These are phyloP conservation scores for Dascillus cervinus DNA, from an alignment of 2,888 invertebrate genomes.

Conservation along the genomic window DNA sequence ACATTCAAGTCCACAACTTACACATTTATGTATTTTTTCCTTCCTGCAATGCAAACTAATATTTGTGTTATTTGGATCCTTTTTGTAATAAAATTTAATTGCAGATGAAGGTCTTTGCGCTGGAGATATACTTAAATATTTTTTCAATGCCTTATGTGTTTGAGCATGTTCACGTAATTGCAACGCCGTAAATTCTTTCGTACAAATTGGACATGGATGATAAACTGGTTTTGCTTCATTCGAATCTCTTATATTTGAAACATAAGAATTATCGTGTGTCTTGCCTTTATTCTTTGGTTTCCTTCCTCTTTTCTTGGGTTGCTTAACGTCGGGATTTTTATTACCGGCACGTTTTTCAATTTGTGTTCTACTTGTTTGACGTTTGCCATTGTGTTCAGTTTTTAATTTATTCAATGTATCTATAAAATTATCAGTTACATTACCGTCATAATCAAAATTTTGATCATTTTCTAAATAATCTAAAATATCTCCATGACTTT, in stretches of 20 bases:
- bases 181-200: conserved; percentile 24
- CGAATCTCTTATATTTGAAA: conserved; percentile 3
- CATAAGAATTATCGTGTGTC: conserved; percentile 1
- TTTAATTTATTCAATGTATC: conserved; percentile 11
- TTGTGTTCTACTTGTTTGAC: conserved; percentile 14
- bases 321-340: conserved; percentile 4
- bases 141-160: conserved; percentile 28
- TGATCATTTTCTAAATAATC: conserved; percentile 10
- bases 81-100: conserved; percentile 14
- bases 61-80: conserved; percentile 4
- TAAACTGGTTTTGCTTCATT: conserved; percentile 6
- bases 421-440: conserved; percentile 11
- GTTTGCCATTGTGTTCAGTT: conserved; percentile 10
- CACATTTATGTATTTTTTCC: conserved; percentile 26
- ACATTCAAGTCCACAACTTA: conserved; percentile 24
- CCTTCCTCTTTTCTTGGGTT: conserved; percentile 9
- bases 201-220: conserved; percentile 30
- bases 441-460: conserved; percentile 13
- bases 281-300: conserved; percentile 5
- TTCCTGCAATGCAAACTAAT: conserved; percentile 19
- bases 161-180: conserved; percentile 27
- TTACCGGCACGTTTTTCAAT: conserved; percentile 14
- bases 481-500: conserved; percentile 7
- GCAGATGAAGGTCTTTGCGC: conserved; percentile 19
- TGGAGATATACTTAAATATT: conserved; percentile 24